These are phyloP conservation scores for Cassiopea andromeda DNA, from an alignment of 30 jellyfish, hydroid and myxozoan species.

Conservation along the genomic window DNA sequence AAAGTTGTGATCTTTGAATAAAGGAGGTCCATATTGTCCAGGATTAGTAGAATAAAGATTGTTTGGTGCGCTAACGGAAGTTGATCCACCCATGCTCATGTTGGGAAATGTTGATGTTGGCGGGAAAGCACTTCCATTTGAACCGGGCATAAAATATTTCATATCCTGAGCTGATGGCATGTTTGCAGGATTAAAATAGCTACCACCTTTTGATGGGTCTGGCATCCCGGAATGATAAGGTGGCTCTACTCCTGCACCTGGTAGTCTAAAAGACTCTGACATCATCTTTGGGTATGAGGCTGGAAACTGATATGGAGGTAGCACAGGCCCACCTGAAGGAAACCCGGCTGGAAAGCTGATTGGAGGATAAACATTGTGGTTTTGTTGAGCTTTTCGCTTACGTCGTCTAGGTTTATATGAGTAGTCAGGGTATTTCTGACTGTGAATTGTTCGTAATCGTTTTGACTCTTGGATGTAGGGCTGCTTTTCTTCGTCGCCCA, in stretches of 20 bases:
- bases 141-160: conserved; percentile 94
- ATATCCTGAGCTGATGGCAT: conserved; percentile 91
- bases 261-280: conserved; percentile 93
- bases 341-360: conserved; percentile 88
- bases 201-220: conserved; percentile 86
- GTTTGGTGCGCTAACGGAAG: conserved; percentile 76
- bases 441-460: conserved; percentile 92
- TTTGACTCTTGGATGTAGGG: conserved; percentile 96
- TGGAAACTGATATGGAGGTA: conserved; percentile 97
- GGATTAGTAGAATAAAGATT: conserved; percentile 84
- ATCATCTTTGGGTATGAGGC: conserved; percentile 91
- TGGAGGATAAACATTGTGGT: conserved; percentile 89
- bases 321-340: conserved; percentile 80
- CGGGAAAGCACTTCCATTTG: conserved; percentile 79
- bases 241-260: conserved; percentile 87
- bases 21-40: conserved; percentile 86
- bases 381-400: conserved; percentile 94
- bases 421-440: conserved; percentile 98
- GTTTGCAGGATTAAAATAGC: conserved; percentile 84
- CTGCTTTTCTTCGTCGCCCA: conserved; percentile 96
- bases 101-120: conserved; percentile 84
- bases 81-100: conserved; percentile 86
- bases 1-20: conserved; percentile 89
- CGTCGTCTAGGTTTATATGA: conserved; percentile 98
- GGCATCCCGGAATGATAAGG: conserved; percentile 86